A percentile compares a stretch with the other conserved stretches of the same genome.
phyloP scores from a whole-genome alignment of 2,113 vertebrate species.

The Elachura formosa region DNA sequence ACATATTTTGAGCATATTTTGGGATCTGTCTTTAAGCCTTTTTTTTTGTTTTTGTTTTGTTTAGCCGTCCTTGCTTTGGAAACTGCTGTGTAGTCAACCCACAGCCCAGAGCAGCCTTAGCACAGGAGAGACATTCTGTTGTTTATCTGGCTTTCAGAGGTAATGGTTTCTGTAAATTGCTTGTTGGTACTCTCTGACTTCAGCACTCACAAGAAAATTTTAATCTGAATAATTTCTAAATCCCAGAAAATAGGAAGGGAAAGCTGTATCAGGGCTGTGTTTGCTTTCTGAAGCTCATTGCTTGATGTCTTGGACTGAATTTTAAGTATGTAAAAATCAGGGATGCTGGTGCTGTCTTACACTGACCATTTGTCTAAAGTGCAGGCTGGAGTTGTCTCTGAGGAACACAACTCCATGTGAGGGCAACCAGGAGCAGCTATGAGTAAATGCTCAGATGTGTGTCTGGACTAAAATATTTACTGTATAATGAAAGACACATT shows the following conservation, averaged over 20 bases:
- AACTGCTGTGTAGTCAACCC: background rate
- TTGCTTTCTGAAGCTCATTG: background rate
- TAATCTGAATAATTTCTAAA: background rate
- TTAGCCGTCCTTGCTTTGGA: background rate
- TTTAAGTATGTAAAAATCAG: background rate
- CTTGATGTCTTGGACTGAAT: background rate
- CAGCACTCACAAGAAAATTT: background rate
- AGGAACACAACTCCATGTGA: background rate
- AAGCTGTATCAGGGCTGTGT: background rate
- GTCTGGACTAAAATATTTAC: background rate
- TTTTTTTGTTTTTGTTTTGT: background rate
- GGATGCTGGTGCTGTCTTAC: background rate
- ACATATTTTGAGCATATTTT: background rate
- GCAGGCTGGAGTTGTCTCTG: background rate
- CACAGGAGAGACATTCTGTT: background rate
- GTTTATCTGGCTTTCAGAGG: background rate
- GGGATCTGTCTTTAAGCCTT: background rate
- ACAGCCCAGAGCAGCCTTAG: background rate
- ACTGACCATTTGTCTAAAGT: background rate
- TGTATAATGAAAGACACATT: background rate
- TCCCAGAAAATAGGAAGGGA: background rate
- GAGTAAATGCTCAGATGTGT: background rate
- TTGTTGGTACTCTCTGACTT: background rate
- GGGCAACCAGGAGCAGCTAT: background rate
- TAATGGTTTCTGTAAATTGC: background rate